Evolutionary conservation across 2,113 vertebrate genomes (phyloP).

Genomic region (Ctenomys sociabilis): DNA sequence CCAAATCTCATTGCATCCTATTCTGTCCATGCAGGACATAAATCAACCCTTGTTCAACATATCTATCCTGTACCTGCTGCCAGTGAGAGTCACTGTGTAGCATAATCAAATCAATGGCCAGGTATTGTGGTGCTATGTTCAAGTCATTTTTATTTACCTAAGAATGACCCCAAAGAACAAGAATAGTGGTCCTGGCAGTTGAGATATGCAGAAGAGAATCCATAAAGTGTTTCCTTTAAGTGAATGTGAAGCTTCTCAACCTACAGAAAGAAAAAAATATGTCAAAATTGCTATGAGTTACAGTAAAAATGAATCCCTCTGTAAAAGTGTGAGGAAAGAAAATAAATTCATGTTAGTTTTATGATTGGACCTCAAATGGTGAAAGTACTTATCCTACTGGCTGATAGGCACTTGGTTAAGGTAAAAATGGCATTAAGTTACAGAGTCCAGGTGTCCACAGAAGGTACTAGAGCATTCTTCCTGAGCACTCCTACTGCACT

Average conservation of each 20-base stretch:
- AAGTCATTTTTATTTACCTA: neutral
- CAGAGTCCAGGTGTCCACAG: neutral
- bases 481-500: neutral
- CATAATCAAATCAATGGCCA: neutral
- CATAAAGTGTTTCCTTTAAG: neutral
- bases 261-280: neutral
- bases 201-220: neutral
- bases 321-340: neutral
- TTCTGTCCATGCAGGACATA: neutral
- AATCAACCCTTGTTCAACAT: neutral
- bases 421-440: neutral
- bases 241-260: neutral
- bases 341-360: neutral
- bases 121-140: neutral
- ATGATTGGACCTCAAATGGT: neutral
- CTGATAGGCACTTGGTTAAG: neutral
- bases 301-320: neutral
- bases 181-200: neutral
- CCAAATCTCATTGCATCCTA: neutral
- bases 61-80: neutral
- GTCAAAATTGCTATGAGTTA: neutral
- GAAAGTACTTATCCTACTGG: too few species aligned
- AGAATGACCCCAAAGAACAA: neutral
- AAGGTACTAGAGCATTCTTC: neutral
- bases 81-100: neutral